Evolutionary conservation across 2,888 invertebrate genomes (phyloP).

Genomic region (Sphaerophoria rueppellii): DNA sequence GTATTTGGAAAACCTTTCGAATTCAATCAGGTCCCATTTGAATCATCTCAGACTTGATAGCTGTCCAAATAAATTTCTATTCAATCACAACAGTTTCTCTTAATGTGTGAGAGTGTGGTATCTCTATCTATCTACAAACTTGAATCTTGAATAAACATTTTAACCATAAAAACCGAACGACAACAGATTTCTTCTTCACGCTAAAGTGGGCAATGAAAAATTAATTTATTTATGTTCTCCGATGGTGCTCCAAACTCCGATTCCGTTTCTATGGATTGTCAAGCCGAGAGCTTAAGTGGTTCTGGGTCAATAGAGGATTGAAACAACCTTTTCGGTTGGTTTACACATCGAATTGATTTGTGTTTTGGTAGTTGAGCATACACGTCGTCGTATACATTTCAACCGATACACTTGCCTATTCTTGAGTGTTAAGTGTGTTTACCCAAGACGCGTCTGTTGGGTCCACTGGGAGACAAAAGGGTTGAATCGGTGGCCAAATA

Average conservation of each 20-base stretch:
- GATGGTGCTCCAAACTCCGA: constrained; percentile 15
- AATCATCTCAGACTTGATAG: constrained; percentile 44
- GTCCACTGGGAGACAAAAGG: constrained; percentile 57
- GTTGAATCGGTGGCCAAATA: constrained; percentile 65
- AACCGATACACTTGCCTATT: constrained; percentile 69
- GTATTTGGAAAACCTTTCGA: constrained; percentile 13
- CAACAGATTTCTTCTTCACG: constrained; percentile 37
- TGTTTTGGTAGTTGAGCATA: constrained; percentile 64
- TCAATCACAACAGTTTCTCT: constrained; percentile 33
- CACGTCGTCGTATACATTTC: constrained; percentile 66
- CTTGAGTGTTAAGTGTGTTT: constrained; percentile 73
- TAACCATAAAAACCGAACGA: constrained; percentile 59
- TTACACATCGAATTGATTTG: constrained; percentile 69
- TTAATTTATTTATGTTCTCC: constrained; percentile 73
- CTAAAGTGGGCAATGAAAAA: constrained; percentile 70
- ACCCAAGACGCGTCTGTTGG: constrained; percentile 38
- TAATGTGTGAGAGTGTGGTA: constrained; percentile 1
- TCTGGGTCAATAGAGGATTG: constrained; percentile 65
- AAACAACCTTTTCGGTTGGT: constrained; percentile 45
- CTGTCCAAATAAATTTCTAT: constrained; percentile 48
- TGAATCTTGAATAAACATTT: constrained; percentile 61
- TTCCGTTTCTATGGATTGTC: constrained; percentile 8
- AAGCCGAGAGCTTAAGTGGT: constrained; percentile 56
- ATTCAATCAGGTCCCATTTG: constrained; percentile 33
- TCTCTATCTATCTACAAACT: constrained; percentile 28